Conservation (phyloP, 2,113 vertebrate species). For the Nesospiza acunhae region DNA sequence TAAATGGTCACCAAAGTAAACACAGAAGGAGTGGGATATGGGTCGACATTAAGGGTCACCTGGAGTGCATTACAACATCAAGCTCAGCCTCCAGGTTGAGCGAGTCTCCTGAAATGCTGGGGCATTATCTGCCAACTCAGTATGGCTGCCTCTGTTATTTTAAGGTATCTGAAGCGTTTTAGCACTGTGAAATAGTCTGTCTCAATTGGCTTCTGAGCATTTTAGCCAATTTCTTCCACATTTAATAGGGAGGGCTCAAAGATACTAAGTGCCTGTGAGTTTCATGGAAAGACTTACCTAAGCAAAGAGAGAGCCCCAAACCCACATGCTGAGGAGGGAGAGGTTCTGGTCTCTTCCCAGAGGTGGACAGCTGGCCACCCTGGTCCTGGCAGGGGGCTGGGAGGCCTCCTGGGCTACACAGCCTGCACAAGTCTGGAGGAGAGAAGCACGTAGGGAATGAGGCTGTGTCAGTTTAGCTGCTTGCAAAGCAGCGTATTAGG, state of each 20-base stretch:
- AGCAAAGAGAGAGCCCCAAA: background rate
- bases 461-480: background rate
- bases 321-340: background rate
- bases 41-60: fast-evolving
- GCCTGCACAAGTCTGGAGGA: background rate
- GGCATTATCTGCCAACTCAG: background rate
- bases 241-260: background rate
- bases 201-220: background rate
- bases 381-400: background rate
- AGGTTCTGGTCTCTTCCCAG: background rate
- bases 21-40: background rate
- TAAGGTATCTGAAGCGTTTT: background rate
- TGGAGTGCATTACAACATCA: background rate
- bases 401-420: background rate
- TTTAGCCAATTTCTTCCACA: background rate
- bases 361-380: background rate
- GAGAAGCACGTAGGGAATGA: background rate
- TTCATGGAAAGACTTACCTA: background rate
- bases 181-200: background rate
- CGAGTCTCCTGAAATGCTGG: background rate
- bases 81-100: background rate
- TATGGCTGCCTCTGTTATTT: background rate
- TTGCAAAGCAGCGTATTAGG: background rate
- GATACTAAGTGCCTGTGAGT: background rate
- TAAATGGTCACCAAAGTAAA: background rate